Conservation (phyloP, 2,113 vertebrate species). For the Indri indri region DNA sequence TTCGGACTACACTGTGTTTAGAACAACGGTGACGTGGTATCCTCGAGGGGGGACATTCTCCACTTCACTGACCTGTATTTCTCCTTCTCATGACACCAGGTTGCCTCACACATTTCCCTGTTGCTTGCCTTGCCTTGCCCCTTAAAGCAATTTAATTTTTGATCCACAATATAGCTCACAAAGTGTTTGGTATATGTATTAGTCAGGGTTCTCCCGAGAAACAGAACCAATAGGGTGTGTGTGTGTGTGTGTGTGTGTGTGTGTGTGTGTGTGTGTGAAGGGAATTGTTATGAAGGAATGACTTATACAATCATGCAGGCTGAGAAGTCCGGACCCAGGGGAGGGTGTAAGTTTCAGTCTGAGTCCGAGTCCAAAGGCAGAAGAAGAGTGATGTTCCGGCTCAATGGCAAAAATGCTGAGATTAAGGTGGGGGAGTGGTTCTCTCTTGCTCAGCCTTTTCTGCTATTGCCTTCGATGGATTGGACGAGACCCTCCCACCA, state of each 20-base stretch:
- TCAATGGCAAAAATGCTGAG: too few relatives aligned
- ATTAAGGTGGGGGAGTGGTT: too few relatives aligned
- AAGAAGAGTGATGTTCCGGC: background rate
- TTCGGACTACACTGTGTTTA: background rate
- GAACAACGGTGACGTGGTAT: background rate
- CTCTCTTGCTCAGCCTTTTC: too few relatives aligned
- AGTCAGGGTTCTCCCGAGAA: background rate
- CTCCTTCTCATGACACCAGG: background rate
- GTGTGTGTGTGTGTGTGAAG: background rate
- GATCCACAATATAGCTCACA: background rate
- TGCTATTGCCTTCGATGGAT: rapidly evolving
- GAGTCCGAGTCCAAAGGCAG: background rate
- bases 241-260: background rate
- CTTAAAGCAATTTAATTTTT: background rate
- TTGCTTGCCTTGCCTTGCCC: too few relatives aligned
- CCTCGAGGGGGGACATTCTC: background rate
- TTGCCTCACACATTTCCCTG: background rate
- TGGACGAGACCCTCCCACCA: too few relatives aligned
- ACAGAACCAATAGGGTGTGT: background rate
- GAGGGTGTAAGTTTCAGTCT: background rate
- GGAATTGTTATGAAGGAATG: background rate
- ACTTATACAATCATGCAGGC: background rate
- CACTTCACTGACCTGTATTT: background rate
- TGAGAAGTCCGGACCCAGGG: background rate
- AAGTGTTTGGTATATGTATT: background rate